Evolutionary conservation across 2,888 invertebrate species (phyloP), one percentile per base, ranked within the genome.

Genomic region (Saturnia pavonia): DNA sequence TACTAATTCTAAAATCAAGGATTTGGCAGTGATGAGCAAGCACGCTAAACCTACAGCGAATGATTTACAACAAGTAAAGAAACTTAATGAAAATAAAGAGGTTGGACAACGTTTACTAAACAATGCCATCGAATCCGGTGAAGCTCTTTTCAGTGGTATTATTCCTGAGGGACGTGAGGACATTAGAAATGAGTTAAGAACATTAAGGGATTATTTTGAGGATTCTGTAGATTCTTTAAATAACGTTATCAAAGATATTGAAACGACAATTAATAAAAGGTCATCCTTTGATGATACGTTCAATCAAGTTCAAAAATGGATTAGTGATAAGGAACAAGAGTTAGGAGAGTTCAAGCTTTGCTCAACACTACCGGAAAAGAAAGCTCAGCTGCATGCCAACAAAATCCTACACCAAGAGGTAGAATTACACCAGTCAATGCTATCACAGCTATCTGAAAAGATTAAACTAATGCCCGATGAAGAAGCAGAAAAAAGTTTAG

Each of bases 211-310:
- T 81, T 95, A 96, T 74, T 97, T 97, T 82, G 99, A 99, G 88
- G 95, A 96, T 68, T 95, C 98, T 67, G 96, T 97, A 8, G 98
- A 97, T 86, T 96, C 97, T 86, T 96, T 98, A 0, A 98, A 97
- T 85, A 96, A 96, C 22, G 95, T 98, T 1, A 96, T 98, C 76
- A 98, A 98, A 86, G 96, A 97, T 80, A 96, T 98, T 25, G 99
- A 99, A 92, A 97, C 96, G 0, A 96, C 97, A 57, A 95, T 99
- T 74, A 97, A 98, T 85, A 98, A 98, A 80, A 95, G 98, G 88
- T 97, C 98, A 6, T 98, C 98, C 1, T 98, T 99, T 86, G 98
- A 99, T 85, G 98, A 99, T 80, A 98, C 97, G 74, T 97, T 97
- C 78, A 96, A 96, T 67, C 98, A 98, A 94, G 96, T 98, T 11